These are phyloP conservation scores for Argyresthia albistria DNA, from an alignment of 2,888 invertebrate genomes.

Conservation along the genomic window DNA sequence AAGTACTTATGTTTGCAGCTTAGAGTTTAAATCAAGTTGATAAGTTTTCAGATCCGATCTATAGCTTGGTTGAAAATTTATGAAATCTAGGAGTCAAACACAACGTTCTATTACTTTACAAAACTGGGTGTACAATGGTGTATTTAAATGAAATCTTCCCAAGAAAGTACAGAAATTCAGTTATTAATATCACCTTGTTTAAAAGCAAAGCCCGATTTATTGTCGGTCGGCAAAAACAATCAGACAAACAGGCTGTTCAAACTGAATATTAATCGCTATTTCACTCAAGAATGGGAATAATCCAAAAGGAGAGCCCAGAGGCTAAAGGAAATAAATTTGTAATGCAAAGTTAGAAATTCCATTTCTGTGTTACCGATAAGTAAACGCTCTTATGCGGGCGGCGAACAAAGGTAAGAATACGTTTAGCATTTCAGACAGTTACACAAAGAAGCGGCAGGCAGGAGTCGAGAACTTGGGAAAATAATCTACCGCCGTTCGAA, in stretches of 20 bases:
- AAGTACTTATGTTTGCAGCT: too few species aligned
- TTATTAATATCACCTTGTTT: slow-evolving; percentile 47
- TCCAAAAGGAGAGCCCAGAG: slow-evolving; percentile 47
- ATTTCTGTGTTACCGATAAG: slow-evolving; percentile 63
- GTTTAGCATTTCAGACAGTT: slow-evolving; percentile 40
- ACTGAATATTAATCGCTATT: slow-evolving; percentile 70
- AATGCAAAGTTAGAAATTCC: slow-evolving; percentile 70
- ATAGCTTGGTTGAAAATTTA: too few species aligned
- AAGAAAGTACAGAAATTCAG: slow-evolving; percentile 14
- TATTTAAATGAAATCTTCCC: too few species aligned
- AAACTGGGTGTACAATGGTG: too few species aligned
- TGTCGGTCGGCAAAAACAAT: slow-evolving; percentile 51
- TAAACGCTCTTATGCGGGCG: slow-evolving; percentile 48
- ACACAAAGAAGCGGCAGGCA: slow-evolving; percentile 30
- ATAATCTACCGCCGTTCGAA: slow-evolving; percentile 50
- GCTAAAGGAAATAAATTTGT: slow-evolving; percentile 65
- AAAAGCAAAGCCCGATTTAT: slow-evolving; percentile 38
- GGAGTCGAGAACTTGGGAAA: slow-evolving; percentile 32
- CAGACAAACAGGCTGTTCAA: slow-evolving; percentile 66
- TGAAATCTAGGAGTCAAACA: too few species aligned
- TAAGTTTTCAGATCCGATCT: too few species aligned
- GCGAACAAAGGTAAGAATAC: slow-evolving; percentile 54
- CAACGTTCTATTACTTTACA: too few species aligned
- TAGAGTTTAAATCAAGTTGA: too few species aligned
- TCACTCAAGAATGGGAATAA: slow-evolving; percentile 63